Evolutionary conservation across 2,797 vertebrate genomes (phyloP).

Genomic region (Catharus ustulatus): DNA sequence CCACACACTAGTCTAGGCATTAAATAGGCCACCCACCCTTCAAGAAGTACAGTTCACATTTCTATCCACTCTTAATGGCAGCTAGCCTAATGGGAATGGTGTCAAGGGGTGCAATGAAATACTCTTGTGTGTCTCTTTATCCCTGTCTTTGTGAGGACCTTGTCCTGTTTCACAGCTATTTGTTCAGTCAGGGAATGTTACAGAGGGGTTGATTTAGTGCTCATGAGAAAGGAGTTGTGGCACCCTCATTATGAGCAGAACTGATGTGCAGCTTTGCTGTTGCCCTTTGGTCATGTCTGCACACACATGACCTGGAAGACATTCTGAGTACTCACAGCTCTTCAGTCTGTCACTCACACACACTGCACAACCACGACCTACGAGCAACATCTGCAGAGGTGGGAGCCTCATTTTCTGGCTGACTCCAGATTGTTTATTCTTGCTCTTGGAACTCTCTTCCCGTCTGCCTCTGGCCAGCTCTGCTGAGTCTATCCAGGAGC

Average conservation of each 20-base stretch:
- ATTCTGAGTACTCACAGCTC: neutral
- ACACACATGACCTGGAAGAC: neutral
- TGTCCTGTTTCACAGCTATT: neutral
- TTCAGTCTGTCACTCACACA: neutral
- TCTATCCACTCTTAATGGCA: neutral
- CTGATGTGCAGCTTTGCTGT: neutral
- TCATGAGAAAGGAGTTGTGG: neutral
- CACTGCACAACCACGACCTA: neutral
- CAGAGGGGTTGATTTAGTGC: neutral
- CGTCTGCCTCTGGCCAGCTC: neutral
- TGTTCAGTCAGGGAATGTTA: neutral
- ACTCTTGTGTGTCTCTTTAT: neutral
- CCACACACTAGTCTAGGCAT: neutral
- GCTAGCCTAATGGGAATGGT: neutral
- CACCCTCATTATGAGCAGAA: neutral
- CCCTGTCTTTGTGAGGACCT: neutral
- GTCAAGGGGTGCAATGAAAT: constrained; percentile 3
- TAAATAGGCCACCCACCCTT: constrained; percentile 42
- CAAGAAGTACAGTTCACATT: neutral
- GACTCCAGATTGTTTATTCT: neutral
- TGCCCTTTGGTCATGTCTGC: neutral
- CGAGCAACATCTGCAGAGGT: neutral
- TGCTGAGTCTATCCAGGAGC: neutral
- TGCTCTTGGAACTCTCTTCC: neutral
- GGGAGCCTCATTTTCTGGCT: neutral